Conservation (phyloP, 2,113 vertebrate species). For the Nesogale talazaci region DNA sequence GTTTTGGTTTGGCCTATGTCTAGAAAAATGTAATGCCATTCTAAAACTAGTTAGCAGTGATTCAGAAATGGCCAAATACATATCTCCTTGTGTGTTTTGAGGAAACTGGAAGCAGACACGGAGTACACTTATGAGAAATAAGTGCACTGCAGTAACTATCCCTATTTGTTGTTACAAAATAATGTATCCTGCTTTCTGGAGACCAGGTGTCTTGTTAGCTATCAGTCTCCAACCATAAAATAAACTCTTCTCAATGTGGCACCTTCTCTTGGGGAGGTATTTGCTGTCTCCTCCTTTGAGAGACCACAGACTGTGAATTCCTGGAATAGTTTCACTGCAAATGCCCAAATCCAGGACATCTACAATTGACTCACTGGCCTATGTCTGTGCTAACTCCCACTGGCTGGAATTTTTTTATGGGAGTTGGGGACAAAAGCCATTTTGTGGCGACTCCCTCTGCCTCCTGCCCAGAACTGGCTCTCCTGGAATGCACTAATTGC, state of each 20-base stretch:
- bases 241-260: constrained; percentile 13
- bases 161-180: not conserved
- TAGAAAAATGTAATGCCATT: not conserved
- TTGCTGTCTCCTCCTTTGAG: constrained; percentile 14
- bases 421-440: constrained; percentile 79
- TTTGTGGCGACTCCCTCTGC: constrained; percentile 78
- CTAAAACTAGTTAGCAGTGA: constrained; percentile 5
- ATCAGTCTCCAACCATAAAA: not conserved
- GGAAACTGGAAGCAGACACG: not conserved
- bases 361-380: constrained; percentile 59
- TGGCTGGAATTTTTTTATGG: constrained; percentile 61
- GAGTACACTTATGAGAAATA: not conserved
- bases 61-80: not conserved
- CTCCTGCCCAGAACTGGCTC: constrained; percentile 73
- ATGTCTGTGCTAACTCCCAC: constrained; percentile 67
- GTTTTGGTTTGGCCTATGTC: not conserved
- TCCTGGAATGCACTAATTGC: constrained; percentile 84
- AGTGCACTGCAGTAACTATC: not conserved
- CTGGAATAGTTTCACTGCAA: constrained; percentile 55
- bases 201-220: not conserved
- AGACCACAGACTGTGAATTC: constrained; percentile 63
- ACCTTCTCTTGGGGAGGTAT: constrained; percentile 39
- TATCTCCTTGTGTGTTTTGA: not conserved
- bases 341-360: constrained; percentile 55
- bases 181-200: not conserved